phyloP scores from a whole-genome alignment of 2,888 invertebrate genomes.

The Abscondita cerata region DNA sequence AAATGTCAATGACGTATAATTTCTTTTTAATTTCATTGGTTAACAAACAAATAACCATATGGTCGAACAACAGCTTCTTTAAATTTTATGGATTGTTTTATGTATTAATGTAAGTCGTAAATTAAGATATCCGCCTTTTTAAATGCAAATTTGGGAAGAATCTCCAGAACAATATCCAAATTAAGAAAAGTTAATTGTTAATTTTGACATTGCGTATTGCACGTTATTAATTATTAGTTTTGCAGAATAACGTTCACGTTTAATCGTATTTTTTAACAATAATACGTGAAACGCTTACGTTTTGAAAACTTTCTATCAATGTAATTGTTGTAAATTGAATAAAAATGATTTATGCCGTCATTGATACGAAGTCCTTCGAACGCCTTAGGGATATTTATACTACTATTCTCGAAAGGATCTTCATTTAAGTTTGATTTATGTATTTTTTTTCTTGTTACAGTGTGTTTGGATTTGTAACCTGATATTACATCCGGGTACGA shows the following conservation, averaged over 20 bases:
- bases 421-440: slow-evolving; percentile 22
- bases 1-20: not conserved
- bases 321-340: slow-evolving; percentile 1
- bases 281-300: slow-evolving; percentile 3
- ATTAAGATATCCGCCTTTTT: slow-evolving; percentile 9
- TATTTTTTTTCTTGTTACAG: slow-evolving; percentile 22
- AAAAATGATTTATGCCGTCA: slow-evolving; percentile 5
- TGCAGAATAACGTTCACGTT: not conserved
- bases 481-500: slow-evolving; percentile 50
- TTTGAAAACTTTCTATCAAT: not conserved
- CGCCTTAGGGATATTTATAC: slow-evolving; percentile 6
- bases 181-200: slow-evolving; percentile 17
- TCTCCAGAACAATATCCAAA: slow-evolving; percentile 10
- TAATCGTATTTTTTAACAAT: slow-evolving; percentile 9
- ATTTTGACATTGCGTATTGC: slow-evolving; percentile 7
- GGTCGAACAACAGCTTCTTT: slow-evolving; percentile 9
- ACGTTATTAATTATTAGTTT: slow-evolving; percentile 4
- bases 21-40: not conserved
- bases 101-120: slow-evolving; percentile 4
- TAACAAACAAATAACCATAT: slow-evolving; percentile 6
- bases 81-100: slow-evolving; percentile 7
- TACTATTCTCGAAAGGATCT: slow-evolving; percentile 11
- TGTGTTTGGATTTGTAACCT: slow-evolving; percentile 36
- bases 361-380: not conserved
- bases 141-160: slow-evolving; percentile 9